These are phyloP conservation scores for Stegodyphus mimosarum DNA, from an alignment of 1,140 invertebrate species.

Conservation along the genomic window DNA sequence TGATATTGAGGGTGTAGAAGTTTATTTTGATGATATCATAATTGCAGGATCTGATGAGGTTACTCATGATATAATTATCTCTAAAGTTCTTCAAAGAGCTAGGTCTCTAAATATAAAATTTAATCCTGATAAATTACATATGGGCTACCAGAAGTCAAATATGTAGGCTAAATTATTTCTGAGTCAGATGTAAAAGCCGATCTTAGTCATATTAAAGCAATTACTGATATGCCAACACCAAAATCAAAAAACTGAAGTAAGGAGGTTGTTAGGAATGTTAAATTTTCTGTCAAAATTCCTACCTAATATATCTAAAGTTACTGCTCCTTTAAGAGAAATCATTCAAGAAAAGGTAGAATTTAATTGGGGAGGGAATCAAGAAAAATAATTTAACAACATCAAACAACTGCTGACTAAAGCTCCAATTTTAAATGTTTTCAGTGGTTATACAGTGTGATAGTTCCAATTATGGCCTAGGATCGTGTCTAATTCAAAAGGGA, in stretches of 20 bases:
- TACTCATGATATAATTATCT: slow-evolving; percentile 11
- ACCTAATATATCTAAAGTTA: too few species aligned
- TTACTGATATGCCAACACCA: too few species aligned
- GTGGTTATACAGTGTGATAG: slow-evolving; percentile 37
- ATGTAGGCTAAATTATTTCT: too few species aligned
- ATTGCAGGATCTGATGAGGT: slow-evolving; percentile 10
- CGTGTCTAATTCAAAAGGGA: slow-evolving; percentile 23
- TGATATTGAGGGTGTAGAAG: not conserved
- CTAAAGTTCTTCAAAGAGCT: slow-evolving; percentile 6
- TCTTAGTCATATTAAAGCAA: too few species aligned
- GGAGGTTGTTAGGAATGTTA: too few species aligned
- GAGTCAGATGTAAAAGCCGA: too few species aligned
- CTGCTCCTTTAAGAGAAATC: too few species aligned
- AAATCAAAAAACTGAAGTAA: too few species aligned
- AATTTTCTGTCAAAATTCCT: too few species aligned
- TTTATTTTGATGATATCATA: slow-evolving; percentile 46
- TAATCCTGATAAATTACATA: slow-evolving; percentile 53
- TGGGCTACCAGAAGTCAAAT: slow-evolving; percentile 33
- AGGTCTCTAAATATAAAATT: slow-evolving; percentile 29
- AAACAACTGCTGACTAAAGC: slow-evolving; percentile 15
- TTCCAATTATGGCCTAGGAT: slow-evolving; percentile 29
- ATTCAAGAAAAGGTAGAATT: too few species aligned
- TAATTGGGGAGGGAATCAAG: slow-evolving; percentile 24
- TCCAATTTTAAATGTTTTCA: slow-evolving; percentile 42
- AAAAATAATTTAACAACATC: slow-evolving; percentile 24